Base-by-base conservation (phyloP, 1,140 invertebrate genomes). In the Cherax quadricarinatus region DNA sequence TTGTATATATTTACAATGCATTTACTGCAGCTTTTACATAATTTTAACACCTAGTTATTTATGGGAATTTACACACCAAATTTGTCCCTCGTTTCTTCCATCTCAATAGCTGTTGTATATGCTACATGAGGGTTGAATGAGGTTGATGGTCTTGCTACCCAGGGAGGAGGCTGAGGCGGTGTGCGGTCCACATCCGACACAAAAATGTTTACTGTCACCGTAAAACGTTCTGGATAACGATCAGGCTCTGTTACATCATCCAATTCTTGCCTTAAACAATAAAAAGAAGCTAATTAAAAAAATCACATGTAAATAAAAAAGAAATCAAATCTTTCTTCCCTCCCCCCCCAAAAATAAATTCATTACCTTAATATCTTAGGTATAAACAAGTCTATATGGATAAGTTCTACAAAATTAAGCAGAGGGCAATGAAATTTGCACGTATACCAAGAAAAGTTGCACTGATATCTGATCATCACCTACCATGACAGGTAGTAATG, bases 91-190 rank as follows among this genome's bases (percentile, higher is more conserved):
- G 97, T 97, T 94, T 98, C 97, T 81, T 98, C 97, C 95, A 97
- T 97, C 95, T 99, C 98, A 66, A 98, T 95, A 89, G 97, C 97
- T 1, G 97, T 97, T 21, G 97, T 97, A 94, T 98, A 99, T 0
- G 98, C 95, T 5, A 97, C 95, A 91, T 96, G 95, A 86, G 97
- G 95, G 94, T 96, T 95, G 1, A 97, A 95, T 80, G 94, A 94
- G 16, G 95, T 94, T 1, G 95, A 95, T 88, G 96, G 95, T 93
- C 97, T 96, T 6, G 96, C 96, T 89, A 97, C 96, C 98, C 98
- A 99, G 0, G 97, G 97, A n/a, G 97, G 96, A 57, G 96, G 96
- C 86, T 94, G 94, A 70, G 94, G 94, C 94, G 96, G 94, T 95
- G 96, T 91, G 95, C 97, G 94, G 95, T 97, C 96, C 24, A 97